Evolutionary conservation across 2,888 invertebrate genomes (phyloP).

Genomic region (Junonia oenone): DNA sequence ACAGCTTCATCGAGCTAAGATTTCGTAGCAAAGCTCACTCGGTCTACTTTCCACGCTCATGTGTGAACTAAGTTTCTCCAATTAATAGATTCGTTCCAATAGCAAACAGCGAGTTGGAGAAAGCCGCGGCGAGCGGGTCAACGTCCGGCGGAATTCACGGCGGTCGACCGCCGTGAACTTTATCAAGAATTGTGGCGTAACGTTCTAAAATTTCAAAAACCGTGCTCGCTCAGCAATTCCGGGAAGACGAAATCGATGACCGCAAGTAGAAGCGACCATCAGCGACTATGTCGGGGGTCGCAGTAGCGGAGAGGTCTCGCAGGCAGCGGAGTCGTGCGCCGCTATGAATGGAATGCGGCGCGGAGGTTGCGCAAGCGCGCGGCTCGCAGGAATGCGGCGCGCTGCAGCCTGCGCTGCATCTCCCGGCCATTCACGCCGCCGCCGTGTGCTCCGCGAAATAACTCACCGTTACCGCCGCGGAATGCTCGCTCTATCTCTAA

Average conservation of each 20-base stretch:
- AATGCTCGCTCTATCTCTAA: slow-evolving; percentile 71
- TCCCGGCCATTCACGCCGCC: slow-evolving; percentile 73
- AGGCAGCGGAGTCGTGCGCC: slow-evolving; percentile 39
- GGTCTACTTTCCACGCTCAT: slow-evolving; percentile 73
- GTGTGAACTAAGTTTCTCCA: slow-evolving; percentile 79
- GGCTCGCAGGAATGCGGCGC: slow-evolving; percentile 37
- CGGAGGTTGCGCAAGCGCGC: slow-evolving; percentile 72
- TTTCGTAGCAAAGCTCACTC: slow-evolving; percentile 24
- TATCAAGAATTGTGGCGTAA: slow-evolving; percentile 73
- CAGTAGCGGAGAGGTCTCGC: slow-evolving; percentile 19
- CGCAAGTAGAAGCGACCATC: slow-evolving; percentile 16
- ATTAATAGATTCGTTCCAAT: slow-evolving; percentile 80
- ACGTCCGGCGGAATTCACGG: slow-evolving; percentile 71
- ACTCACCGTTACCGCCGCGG: slow-evolving; percentile 74
- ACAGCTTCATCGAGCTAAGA: slow-evolving; percentile 1
- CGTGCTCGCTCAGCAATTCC: slow-evolving; percentile 58
- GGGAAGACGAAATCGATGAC: slow-evolving; percentile 41
- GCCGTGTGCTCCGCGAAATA: slow-evolving; percentile 65
- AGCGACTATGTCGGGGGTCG: slow-evolving; percentile 2
- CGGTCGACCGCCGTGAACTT: slow-evolving; percentile 69
- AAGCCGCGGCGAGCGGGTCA: slow-evolving; percentile 71
- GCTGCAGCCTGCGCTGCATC: slow-evolving; percentile 61
- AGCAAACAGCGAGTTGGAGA: slow-evolving; percentile 74
- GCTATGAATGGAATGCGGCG: slow-evolving; percentile 78
- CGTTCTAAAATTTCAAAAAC: slow-evolving; percentile 71